These are phyloP conservation scores for Etia nguti DNA, from an alignment of 2,113 vertebrate genomes.

Conservation along the genomic window DNA sequence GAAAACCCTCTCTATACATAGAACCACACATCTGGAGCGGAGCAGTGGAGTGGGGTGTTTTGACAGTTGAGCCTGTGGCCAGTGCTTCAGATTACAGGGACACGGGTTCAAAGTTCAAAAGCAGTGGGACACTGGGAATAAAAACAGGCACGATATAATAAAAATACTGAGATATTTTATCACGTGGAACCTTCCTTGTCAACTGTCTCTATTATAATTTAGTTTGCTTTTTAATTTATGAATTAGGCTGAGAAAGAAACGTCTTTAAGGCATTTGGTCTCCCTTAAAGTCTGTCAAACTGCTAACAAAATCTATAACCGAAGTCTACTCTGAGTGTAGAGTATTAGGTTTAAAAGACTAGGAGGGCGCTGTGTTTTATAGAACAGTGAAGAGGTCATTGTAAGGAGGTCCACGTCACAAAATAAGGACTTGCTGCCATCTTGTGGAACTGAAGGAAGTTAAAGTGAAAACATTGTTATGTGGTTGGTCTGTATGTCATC, in stretches of 20 bases:
- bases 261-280: neutral
- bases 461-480: neutral
- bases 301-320: neutral
- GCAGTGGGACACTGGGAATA: neutral
- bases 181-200: neutral
- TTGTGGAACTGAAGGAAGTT: neutral
- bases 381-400: neutral
- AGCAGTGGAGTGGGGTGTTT: constrained; percentile 43
- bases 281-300: neutral
- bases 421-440: neutral
- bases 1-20: neutral
- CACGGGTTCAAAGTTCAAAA: constrained; percentile 16
- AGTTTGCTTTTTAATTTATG: neutral
- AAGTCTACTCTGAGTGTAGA: neutral
- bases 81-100: constrained; percentile 28
- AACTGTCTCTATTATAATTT: neutral
- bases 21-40: constrained; percentile 52
- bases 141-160: neutral
- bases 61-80: constrained; percentile 55
- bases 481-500: neutral
- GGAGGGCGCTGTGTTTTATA: neutral
- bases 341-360: neutral
- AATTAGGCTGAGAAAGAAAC: neutral
- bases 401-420: neutral
- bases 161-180: neutral